Evolutionary conservation across 2,888 invertebrate genomes (phyloP), one percentile per base, ranked within the genome.

Genomic region (Aleiodes testaceus): DNA sequence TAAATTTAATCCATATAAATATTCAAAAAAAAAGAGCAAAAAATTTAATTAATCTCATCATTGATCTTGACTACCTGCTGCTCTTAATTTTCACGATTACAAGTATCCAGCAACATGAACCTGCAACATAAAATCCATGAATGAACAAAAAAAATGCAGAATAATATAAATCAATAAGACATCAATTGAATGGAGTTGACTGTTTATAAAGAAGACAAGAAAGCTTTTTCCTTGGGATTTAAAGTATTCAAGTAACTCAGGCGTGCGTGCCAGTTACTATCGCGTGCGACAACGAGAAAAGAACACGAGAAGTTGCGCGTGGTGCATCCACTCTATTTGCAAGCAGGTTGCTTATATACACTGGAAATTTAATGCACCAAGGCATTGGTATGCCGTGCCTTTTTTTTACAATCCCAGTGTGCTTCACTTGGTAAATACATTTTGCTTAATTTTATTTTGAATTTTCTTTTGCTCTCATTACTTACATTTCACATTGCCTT

Each of bases 311-410:
- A 49, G 49, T 42, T 30, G 64, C 36, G 66, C 66, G 66, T 52
- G 30, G 50, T 16, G 47, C 20, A 45, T 50, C 50, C 50, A 63
- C 63, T 63, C 45, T 63, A 63, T 63, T 78, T 67, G 75, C 77
- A 75, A 78, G 78, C 79, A 80, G 79, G 78, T 80, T 79, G 77
- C 78, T 80, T 79, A 75, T 77, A 74, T 77, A 78, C 69, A 18
- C 20, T 44, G 26, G 75, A 75, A 75, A 72, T 78, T 81, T 81
- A 79, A 80, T 79, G 77, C 74, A 75, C 73, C 74, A 44, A 36
- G 36, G 36, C 44, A 63, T 63, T 63, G 63, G 63, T 63, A 63
- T 63, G 63, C 63, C 45, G 63, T 47, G 45, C 63, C 63, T 63
- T 44, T 42, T 16, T 14, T 47, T 16, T 16, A 6, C 47, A n/a